phyloP scores from a whole-genome alignment of 2,797 vertebrate genomes.

The Crypturellus tataupa region DNA sequence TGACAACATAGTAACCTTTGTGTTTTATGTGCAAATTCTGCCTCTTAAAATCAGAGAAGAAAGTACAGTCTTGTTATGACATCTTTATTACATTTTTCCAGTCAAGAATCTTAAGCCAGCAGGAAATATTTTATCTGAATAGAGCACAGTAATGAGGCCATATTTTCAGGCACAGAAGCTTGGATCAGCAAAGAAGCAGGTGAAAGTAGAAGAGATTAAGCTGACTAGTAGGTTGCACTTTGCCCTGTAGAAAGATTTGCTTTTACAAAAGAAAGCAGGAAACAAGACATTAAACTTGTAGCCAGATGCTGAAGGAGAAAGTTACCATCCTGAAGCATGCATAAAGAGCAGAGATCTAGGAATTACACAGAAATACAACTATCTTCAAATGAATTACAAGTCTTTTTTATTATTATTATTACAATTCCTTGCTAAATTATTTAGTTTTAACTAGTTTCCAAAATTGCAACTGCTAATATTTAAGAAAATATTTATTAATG shows the following conservation, averaged over 20 bases:
- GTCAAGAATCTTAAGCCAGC: slow-evolving; percentile 12
- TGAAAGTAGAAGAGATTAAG: not conserved
- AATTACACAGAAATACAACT: not conserved
- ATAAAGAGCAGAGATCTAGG: not conserved
- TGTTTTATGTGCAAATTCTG: not conserved
- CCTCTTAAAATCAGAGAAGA: not conserved
- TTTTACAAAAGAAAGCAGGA: not conserved
- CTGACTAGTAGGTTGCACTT: not conserved
- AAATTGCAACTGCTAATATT: not conserved
- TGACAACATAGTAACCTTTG: not conserved
- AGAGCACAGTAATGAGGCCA: not conserved
- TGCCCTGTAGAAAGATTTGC: not conserved
- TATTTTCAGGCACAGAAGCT: not conserved
- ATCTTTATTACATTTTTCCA: slow-evolving; percentile 16
- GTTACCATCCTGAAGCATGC: not conserved
- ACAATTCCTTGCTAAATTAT: not conserved
- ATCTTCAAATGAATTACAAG: not conserved
- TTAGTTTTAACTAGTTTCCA: not conserved
- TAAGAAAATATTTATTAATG: not conserved
- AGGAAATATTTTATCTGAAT: not conserved
- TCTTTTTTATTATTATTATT: not conserved
- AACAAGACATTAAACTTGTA: not conserved
- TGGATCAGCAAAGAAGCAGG: not conserved
- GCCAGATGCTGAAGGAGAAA: not conserved
- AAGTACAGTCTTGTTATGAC: not conserved